Evolutionary conservation across 2,888 invertebrate species (phyloP), one percentile per base, ranked within the genome.

Genomic region (Pseudoips prasinana): DNA sequence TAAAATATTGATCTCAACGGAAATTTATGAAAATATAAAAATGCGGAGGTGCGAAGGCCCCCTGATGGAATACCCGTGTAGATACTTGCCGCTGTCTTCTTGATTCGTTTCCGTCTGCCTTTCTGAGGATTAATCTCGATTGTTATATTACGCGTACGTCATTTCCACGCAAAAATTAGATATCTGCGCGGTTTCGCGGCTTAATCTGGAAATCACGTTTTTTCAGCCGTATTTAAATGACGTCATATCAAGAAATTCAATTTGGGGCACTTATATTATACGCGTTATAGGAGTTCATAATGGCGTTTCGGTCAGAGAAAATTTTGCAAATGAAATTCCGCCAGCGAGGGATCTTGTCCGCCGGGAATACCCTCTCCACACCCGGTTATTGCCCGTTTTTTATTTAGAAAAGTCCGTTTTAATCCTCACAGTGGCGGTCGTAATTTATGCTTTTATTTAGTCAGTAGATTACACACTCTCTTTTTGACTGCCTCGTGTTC

Each of bases 1-100:
- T 85, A 80, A 83, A 84, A 84, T 82, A 86, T 86, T 82, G 87
- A 87, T 86, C 83, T 72, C 71, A 53, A 66, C 64, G 75, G 68
- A 75, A 82, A 85, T 85, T 83, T 86, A 83, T 85, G 83, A 84
- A 86, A 85, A 83, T 80, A 78, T 84, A 84, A 83, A 83, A 85
- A 78, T 64, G 69, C 61, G 64, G 60, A 79, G 79, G 77, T 80
- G 80, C 64, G 74, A 73, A 74, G 58, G 48, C 41, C 44, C 57
- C 64, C 69, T 76, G 78, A 78, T 78, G 77, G 76, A 78, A 77
- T 73, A 77, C 66, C 61, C 73, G 58, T 73, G 78, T 76, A 65
- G 51, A 46, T 46, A 46, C 54, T 59, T 47, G 45, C 51, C 45
- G 57, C 56, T 56, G 59, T 58, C 64, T 58, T 62, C 57, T 58